These are phyloP conservation scores for Tineola bisselliella DNA, from an alignment of 2,888 invertebrate genomes.

Conservation along the genomic window DNA sequence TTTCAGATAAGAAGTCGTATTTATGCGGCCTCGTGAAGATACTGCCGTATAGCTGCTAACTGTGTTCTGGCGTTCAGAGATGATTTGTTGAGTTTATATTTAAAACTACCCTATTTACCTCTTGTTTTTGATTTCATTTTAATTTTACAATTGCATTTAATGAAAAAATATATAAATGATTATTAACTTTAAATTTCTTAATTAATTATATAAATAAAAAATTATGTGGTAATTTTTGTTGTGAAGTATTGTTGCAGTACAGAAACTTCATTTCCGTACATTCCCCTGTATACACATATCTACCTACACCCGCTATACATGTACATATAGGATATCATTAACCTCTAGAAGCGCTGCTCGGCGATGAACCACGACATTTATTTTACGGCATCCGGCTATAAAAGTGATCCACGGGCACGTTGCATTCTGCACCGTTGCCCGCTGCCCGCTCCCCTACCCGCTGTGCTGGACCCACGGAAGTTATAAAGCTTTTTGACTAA, in stretches of 20 bases:
- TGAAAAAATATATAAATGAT: too few relatives aligned
- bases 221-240: too few relatives aligned
- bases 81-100: too few relatives aligned
- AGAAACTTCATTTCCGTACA: slow-evolving; percentile 1
- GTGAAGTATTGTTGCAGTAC: background rate
- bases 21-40: slow-evolving; percentile 20
- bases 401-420: slow-evolving; percentile 66
- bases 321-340: slow-evolving; percentile 53
- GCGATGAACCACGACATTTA: slow-evolving; percentile 66
- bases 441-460: slow-evolving; percentile 21
- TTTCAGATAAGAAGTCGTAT: slow-evolving; percentile 33
- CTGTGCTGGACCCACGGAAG: slow-evolving; percentile 39
- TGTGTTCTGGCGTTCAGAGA: background rate
- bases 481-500: slow-evolving; percentile 66
- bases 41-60: background rate
- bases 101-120: too few relatives aligned
- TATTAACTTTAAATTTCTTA: too few relatives aligned
- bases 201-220: too few relatives aligned
- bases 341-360: slow-evolving; percentile 22
- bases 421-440: slow-evolving; percentile 60
- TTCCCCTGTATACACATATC: background rate
- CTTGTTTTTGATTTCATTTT: too few relatives aligned
- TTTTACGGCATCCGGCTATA: slow-evolving; percentile 68
- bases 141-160: too few relatives aligned
- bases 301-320: background rate